These are phyloP conservation scores for Pachypeltis micranthus DNA, from an alignment of 1,140 invertebrate species.

Conservation along the genomic window DNA sequence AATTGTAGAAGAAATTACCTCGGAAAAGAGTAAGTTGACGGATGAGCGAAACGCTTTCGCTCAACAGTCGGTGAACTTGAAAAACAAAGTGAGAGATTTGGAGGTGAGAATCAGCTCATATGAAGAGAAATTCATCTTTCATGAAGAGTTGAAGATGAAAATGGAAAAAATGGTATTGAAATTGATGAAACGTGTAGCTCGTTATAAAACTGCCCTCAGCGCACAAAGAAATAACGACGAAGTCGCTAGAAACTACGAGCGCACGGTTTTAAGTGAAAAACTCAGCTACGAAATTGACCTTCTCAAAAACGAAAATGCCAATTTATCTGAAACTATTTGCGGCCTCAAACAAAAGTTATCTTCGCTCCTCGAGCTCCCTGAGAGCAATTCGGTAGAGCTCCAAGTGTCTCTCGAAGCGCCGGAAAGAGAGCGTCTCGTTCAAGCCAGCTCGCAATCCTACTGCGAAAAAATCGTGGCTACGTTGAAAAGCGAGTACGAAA, in stretches of 20 bases:
- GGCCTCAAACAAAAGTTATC: not conserved
- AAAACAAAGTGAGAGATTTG: not conserved
- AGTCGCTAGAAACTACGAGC: not conserved
- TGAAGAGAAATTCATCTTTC: not conserved
- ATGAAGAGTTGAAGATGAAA: slow-evolving; percentile 7
- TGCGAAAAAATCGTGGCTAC: slow-evolving; percentile 2
- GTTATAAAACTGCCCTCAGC: slow-evolving; percentile 1
- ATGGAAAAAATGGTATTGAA: slow-evolving; percentile 4
- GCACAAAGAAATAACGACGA: not conserved
- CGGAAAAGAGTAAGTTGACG: not conserved
- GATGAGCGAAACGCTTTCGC: not conserved
- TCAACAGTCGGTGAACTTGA: not conserved
- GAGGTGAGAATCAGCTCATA: not conserved
- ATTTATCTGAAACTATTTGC: not conserved
- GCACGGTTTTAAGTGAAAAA: not conserved
- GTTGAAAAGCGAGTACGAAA: not conserved
- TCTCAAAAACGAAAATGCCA: slow-evolving; percentile 9
- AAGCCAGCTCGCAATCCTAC: too few species aligned
- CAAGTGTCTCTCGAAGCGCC: not conserved
- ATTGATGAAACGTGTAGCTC: not conserved
- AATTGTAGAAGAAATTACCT: too few species aligned
- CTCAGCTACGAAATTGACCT: slow-evolving; percentile 5
- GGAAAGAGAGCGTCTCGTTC: not conserved
- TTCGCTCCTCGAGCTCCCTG: not conserved
- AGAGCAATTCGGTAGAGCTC: not conserved